Percentiles rank a stretch among this genome's conserved stretches.
Evolutionary conservation across 2,888 invertebrate genomes (phyloP).

Genomic region (Rambutsinella grinnellia): DNA sequence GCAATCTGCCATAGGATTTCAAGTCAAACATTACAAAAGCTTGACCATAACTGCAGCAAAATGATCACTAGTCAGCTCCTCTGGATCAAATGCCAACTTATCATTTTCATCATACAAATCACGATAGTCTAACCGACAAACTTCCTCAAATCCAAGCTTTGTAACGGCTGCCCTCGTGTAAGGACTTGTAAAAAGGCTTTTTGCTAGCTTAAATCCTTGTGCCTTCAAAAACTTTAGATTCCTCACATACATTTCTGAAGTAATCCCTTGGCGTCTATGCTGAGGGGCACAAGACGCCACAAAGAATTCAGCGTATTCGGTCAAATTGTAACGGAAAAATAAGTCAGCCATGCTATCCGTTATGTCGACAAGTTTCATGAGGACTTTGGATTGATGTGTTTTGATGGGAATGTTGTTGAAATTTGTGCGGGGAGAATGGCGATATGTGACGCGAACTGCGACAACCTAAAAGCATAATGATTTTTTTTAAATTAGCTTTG

Average conservation of each 20-base stretch:
- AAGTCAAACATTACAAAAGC: no score
- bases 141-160: constrained; percentile 54
- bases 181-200: constrained; percentile 55
- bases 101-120: constrained; percentile 53
- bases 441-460: constrained; percentile 49
- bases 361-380: constrained; percentile 32
- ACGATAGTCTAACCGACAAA: constrained; percentile 46
- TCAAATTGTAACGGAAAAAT: constrained; percentile 40
- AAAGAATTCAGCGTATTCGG: constrained; percentile 55
- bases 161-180: constrained; percentile 47
- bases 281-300: constrained; percentile 45
- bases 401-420: constrained; percentile 35
- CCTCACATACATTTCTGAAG: constrained; percentile 52
- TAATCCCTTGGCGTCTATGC: constrained; percentile 41
- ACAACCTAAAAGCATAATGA: constrained; percentile 31
- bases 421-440: constrained; percentile 28
- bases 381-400: constrained; percentile 28
- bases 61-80: constrained; percentile 47
- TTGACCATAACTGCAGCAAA: constrained; percentile 60
- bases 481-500: not conserved
- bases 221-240: constrained; percentile 51
- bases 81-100: constrained; percentile 29
- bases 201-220: constrained; percentile 58
- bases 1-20: no score
- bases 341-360: constrained; percentile 48